Percentiles rank a stretch among this genome's conserved stretches.
Conservation (phyloP, 2,113 vertebrate genomes). For the Anolis sagrei region DNA sequence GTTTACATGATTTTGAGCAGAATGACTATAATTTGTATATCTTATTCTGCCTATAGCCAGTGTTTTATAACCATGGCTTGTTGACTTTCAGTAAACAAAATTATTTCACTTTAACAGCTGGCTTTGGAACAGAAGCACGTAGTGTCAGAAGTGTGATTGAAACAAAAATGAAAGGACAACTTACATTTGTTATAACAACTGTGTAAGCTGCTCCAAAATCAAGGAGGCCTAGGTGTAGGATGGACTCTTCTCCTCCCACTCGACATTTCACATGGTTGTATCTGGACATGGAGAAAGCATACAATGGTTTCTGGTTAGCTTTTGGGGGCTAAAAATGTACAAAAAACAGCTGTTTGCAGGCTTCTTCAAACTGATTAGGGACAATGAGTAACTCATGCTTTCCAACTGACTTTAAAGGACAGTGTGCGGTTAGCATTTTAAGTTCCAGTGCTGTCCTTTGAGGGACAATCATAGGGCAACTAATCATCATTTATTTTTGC, state of each 20-base stretch:
- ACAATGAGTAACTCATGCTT: not conserved
- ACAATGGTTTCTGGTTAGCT: conserved; percentile 56
- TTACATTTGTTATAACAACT: conserved; percentile 82
- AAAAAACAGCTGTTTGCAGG: conserved; percentile 31
- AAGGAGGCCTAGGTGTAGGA: conserved; percentile 84
- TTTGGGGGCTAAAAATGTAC: conserved; percentile 28
- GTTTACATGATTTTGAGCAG: not conserved
- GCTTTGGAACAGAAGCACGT: not conserved
- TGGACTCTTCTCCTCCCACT: conserved; percentile 56
- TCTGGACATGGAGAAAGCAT: conserved; percentile 64
- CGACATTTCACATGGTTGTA: conserved; percentile 73
- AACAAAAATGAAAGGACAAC: conserved; percentile 42
- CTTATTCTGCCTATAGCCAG: not conserved
- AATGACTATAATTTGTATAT: not conserved
- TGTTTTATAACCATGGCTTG: not conserved
- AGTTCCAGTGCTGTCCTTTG: not conserved
- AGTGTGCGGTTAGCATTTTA: not conserved
- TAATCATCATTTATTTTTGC: conserved; percentile 13
- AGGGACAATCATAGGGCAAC: conserved; percentile 8
- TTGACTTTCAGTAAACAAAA: conserved; percentile 12
- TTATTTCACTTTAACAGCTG: not conserved
- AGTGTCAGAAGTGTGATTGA: not conserved
- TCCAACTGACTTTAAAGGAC: not conserved
- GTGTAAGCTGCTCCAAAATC: conserved; percentile 91
- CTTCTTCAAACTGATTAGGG: not conserved